Evolutionary conservation across 2,888 invertebrate genomes (phyloP).

Genomic region (Ectropis crepuscularia): DNA sequence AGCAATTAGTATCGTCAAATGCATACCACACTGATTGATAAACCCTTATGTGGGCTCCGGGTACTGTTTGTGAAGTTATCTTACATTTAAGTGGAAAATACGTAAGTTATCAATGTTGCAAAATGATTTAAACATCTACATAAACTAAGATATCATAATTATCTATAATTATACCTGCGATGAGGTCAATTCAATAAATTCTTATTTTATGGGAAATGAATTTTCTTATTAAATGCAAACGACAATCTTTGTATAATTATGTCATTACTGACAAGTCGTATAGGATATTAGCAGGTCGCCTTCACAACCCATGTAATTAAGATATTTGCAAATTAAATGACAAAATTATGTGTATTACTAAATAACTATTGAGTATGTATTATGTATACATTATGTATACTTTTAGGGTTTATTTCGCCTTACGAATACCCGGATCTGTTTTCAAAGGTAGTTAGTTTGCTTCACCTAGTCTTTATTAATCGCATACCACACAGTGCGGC

Average conservation of each 20-base stretch:
- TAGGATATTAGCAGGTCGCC: not conserved
- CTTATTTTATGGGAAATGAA: slow-evolving; percentile 4
- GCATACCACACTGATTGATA: too few species aligned
- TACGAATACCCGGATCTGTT: too few species aligned
- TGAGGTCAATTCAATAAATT: slow-evolving; percentile 7
- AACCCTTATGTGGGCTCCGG: too few species aligned
- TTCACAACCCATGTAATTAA: slow-evolving; percentile 8
- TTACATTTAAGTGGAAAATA: too few species aligned
- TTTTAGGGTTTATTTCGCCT: too few species aligned
- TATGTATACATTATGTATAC: too few species aligned
- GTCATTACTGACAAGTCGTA: slow-evolving; percentile 1
- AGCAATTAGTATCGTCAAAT: too few species aligned
- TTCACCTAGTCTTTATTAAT: too few species aligned
- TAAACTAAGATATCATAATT: not conserved
- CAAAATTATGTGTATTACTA: not conserved
- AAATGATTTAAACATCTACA: not conserved
- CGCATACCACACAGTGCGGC: too few species aligned
- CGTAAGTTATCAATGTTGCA: not conserved
- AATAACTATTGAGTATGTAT: not conserved
- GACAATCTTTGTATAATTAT: slow-evolving; percentile 18
- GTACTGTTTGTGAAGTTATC: too few species aligned
- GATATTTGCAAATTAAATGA: slow-evolving; percentile 2
- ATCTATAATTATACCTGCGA: not conserved
- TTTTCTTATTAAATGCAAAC: slow-evolving; percentile 28
- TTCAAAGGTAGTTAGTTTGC: too few species aligned